Base-by-base conservation (phyloP, 2,888 invertebrate genomes). In the Ophion ellenae region DNA sequence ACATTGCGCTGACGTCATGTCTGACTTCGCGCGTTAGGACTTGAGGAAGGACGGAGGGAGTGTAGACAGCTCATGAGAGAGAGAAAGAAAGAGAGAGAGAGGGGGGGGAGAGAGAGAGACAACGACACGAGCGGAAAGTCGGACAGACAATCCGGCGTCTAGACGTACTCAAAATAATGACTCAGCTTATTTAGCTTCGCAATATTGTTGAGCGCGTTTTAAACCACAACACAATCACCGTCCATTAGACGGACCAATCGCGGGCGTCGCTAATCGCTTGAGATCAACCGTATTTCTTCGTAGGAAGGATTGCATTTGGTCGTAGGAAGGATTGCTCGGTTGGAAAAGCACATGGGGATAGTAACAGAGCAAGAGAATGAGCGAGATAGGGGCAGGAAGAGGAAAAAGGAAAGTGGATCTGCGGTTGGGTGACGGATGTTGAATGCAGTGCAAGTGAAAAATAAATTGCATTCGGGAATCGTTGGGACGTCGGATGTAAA, bases 141-240 rank as follows among this genome's bases (percentile, higher is more conserved):
- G 91, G 89, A 92, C 93, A 92, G 93, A 93, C 93, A 93, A 93
- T 93, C 92, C 91, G 92, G 92, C 93, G 93, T 94, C 93, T 93
- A 93, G 93, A 93, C 93, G 90, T 91, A 92, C 90, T 90, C 90
- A 92, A 93, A 93, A 93, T 92, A 92, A 93, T 93, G 92, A 93
- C 90, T 90, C 91, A 88, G 88, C 89, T 85, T 76, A 73, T 80
- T 70, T 80, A 77, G 83, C 77, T 73, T 80, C 45, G 73, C 80
- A 40, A 83, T 73, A 80, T 80, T 76, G 79, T 76, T 83, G 61
- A 76, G 69, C 75, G 76, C 83, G 36, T 74, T 71, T 83, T 78
- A 45, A 73, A 61, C 59, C 77, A 83, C 64, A 82, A 82, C 76
- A 82, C 76, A 77, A 82, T 82, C 77, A 73, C 64, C n/a, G 53